Percentiles rank a stretch among this genome's conserved stretches.
phyloP scores from a whole-genome alignment of 2,888 invertebrate species.

The Lutraria lutraria region DNA sequence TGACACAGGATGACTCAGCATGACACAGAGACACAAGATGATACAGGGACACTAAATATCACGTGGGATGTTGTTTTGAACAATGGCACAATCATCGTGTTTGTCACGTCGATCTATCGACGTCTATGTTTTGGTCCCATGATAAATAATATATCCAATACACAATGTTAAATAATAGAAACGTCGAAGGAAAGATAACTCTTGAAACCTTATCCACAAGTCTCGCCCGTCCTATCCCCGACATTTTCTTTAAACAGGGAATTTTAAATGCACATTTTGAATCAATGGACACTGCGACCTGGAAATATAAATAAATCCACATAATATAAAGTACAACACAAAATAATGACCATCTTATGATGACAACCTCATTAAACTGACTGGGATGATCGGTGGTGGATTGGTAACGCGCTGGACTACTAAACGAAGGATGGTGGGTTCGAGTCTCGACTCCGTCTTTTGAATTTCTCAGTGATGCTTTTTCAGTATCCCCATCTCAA shows the following conservation, averaged over 20 bases:
- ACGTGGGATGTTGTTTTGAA: no score
- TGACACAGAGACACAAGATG: no score
- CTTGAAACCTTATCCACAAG: constrained; percentile 40
- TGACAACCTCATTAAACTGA: not conserved
- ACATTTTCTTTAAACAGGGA: constrained; percentile 30
- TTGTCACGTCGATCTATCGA: not conserved
- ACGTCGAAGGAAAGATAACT: constrained; percentile 26
- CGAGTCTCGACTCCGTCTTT: no score
- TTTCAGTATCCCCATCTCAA: no score
- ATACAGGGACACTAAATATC: no score
- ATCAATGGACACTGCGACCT: not conserved
- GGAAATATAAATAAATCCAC: not conserved
- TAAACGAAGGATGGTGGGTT: no score
- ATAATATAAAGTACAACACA: not conserved
- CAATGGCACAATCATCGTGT: not conserved
- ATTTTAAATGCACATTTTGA: not conserved
- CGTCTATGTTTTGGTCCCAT: constrained; percentile 22
- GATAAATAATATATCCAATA: constrained; percentile 33
- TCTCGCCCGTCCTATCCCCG: constrained; percentile 22
- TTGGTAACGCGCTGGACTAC: no score
- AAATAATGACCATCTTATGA: not conserved
- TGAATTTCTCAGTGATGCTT: no score
- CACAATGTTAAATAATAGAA: constrained; percentile 22
- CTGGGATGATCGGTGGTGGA: no score
- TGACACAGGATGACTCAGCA: no score